Conservation (phyloP, 2,888 invertebrate genomes). For the Congeria kusceri region DNA sequence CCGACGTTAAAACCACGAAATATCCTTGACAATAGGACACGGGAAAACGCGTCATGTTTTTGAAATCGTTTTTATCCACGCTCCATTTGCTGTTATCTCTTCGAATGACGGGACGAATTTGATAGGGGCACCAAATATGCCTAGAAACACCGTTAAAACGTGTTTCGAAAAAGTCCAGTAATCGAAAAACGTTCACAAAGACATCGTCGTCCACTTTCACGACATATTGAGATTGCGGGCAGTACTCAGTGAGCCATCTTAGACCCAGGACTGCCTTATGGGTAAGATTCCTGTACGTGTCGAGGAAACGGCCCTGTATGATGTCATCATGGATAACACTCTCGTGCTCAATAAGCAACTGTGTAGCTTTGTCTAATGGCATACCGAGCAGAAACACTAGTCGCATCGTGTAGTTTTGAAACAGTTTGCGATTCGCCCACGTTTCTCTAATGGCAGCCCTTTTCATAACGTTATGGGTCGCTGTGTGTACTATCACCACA, state of each 20-base stretch:
- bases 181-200: slow-evolving; percentile 73
- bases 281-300: slow-evolving; percentile 77
- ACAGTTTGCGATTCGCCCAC: slow-evolving; percentile 72
- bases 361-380: slow-evolving; percentile 59
- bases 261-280: slow-evolving; percentile 76
- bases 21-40: slow-evolving; percentile 82
- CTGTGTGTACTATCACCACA: slow-evolving; percentile 74
- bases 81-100: slow-evolving; percentile 73
- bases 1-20: slow-evolving; percentile 75
- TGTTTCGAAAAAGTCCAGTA: slow-evolving; percentile 68
- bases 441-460: slow-evolving; percentile 74
- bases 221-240: slow-evolving; percentile 68
- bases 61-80: slow-evolving; percentile 73
- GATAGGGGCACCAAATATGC: slow-evolving; percentile 70
- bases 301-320: slow-evolving; percentile 78
- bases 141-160: slow-evolving; percentile 60
- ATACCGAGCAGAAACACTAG: slow-evolving; percentile 76
- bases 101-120: slow-evolving; percentile 71
- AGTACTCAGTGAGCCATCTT: slow-evolving; percentile 75
- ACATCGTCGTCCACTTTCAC: slow-evolving; percentile 80
- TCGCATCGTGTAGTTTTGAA: slow-evolving; percentile 63
- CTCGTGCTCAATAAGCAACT: slow-evolving; percentile 75
- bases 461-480: slow-evolving; percentile 70
- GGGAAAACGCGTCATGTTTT: slow-evolving; percentile 76
- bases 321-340: slow-evolving; percentile 72